Evolutionary conservation across 2,888 invertebrate species (phyloP).

Genomic region (Trileptium ribeirensis): DNA sequence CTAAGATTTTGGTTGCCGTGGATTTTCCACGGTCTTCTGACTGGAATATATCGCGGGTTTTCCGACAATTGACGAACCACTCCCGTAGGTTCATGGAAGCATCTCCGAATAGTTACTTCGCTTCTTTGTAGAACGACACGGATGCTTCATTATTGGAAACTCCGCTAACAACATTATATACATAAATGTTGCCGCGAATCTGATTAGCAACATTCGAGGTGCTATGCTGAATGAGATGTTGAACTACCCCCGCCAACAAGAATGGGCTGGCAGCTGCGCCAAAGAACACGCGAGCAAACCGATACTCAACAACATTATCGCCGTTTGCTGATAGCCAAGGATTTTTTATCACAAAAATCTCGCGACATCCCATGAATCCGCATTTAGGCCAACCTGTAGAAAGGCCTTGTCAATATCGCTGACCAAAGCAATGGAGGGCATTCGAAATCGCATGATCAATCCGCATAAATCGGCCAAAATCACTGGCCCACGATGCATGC

Average conservation of each 20-base stretch:
- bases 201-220: not conserved
- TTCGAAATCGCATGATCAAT: slow-evolving; percentile 25
- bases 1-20: not conserved
- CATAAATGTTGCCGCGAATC: slow-evolving; percentile 29
- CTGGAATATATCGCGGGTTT: not conserved
- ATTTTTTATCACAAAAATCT: slow-evolving; percentile 32
- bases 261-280: slow-evolving; percentile 28
- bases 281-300: slow-evolving; percentile 30
- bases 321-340: not conserved
- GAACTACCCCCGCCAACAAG: slow-evolving; percentile 9
- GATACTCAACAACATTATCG: slow-evolving; percentile 25
- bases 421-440: not conserved
- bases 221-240: not conserved
- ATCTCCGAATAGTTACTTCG: not conserved
- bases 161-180: slow-evolving; percentile 25
- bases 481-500: slow-evolving; percentile 29
- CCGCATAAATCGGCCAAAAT: slow-evolving; percentile 25
- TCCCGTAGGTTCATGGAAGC: not conserved
- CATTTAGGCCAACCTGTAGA: slow-evolving; percentile 23
- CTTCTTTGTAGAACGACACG: not conserved
- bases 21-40: not conserved
- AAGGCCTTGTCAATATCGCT: slow-evolving; percentile 19
- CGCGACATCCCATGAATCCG: slow-evolving; percentile 21
- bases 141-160: not conserved
- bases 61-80: not conserved